Conservation (phyloP, 2,888 invertebrate species). For the Muschampia plurimacula region DNA sequence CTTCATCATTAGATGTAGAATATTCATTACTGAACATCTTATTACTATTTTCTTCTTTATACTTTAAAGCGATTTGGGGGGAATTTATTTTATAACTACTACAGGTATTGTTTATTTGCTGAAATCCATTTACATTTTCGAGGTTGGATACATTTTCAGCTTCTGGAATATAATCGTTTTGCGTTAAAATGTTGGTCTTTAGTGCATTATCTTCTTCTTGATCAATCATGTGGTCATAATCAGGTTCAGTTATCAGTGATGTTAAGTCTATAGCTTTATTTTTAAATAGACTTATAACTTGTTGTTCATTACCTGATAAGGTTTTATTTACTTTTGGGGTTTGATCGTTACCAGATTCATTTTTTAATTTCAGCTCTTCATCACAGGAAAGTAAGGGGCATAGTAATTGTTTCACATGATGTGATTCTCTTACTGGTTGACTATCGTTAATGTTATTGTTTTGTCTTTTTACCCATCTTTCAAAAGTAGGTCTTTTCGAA, state of each 20-base stretch:
- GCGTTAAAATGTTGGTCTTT: background rate
- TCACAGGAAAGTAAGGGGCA: background rate
- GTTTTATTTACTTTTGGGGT: background rate
- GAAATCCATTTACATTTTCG: background rate
- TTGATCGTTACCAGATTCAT: background rate
- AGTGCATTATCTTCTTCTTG: background rate
- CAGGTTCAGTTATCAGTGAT: constrained; percentile 38
- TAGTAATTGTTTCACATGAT: background rate
- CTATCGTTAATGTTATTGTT: background rate
- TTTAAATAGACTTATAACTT: constrained; percentile 44
- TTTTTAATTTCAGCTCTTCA: background rate
- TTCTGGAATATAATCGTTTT: background rate
- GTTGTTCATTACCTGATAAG: background rate
- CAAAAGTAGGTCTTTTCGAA: background rate
- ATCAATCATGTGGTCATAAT: constrained; percentile 3
- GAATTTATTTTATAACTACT: no score
- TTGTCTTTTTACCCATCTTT: background rate
- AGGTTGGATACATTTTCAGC: background rate
- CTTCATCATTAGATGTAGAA: background rate
- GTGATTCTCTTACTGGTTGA: background rate
- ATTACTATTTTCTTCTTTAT: background rate
- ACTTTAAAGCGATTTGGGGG: no score
- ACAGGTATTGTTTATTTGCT: background rate
- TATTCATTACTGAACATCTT: background rate
- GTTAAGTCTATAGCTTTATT: constrained; percentile 47